Evolutionary conservation across 1,140 invertebrate species (phyloP).

Genomic region (Platyura marginata): DNA sequence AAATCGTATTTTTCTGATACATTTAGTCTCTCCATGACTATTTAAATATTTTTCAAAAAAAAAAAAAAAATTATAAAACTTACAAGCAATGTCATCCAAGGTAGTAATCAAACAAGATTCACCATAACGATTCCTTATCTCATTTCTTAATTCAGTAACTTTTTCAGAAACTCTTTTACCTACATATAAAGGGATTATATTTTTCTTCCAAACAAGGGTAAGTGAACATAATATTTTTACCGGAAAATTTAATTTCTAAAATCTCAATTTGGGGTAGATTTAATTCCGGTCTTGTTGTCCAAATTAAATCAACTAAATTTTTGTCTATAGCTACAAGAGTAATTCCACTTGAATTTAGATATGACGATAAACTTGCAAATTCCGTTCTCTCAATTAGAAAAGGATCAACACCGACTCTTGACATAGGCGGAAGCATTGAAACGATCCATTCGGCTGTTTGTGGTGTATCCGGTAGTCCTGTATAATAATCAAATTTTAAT

Average conservation of each 20-base stretch:
- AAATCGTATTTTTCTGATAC: background rate
- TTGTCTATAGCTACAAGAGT: conserved; percentile 41
- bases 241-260: background rate
- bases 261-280: conserved; percentile 24
- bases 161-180: conserved; percentile 33
- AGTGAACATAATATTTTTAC: background rate
- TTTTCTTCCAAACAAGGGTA: background rate
- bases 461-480: conserved; percentile 35
- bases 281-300: conserved; percentile 35
- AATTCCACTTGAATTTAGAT: conserved; percentile 6
- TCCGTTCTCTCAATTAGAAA: conserved; percentile 44
- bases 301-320: conserved; percentile 62
- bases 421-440: conserved; percentile 43
- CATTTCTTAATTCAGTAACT: conserved; percentile 36
- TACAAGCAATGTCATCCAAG: conserved; percentile 77
- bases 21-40: conserved; percentile 6
- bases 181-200: background rate
- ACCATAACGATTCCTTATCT: conserved; percentile 47
- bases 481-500: no score
- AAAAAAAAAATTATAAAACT: no score
- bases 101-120: conserved; percentile 52
- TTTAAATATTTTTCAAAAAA: no score
- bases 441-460: conserved; percentile 51
- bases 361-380: conserved; percentile 43
- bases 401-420: conserved; percentile 61